A percentile compares a stretch with the other conserved stretches of the same genome.
Evolutionary conservation across 2,113 vertebrate genomes (phyloP).

Genomic region (Proterorhinus semilunaris): DNA sequence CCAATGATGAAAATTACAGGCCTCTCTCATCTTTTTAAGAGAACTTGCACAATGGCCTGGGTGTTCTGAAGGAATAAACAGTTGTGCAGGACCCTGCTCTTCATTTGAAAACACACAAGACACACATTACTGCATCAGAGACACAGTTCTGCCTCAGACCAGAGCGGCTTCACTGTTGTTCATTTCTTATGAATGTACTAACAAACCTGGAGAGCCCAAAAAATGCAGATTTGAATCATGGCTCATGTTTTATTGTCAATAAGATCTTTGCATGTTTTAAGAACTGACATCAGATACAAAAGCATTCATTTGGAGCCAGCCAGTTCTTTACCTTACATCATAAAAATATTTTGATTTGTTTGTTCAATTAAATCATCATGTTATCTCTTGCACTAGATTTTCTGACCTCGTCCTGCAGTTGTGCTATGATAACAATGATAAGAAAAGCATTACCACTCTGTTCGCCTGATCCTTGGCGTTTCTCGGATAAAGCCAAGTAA

Average conservation of each 20-base stretch:
- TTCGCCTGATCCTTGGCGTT: constrained; percentile 8
- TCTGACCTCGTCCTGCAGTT: constrained; percentile 82
- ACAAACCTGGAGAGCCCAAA: background rate
- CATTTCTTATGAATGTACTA: too few species aligned
- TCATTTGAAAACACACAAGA: constrained; percentile 36
- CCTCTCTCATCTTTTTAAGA: too few species aligned
- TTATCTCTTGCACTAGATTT: constrained; percentile 73
- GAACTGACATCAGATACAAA: constrained; percentile 30
- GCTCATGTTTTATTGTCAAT: constrained; percentile 56
- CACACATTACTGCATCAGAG: constrained; percentile 31
- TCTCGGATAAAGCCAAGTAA: constrained; percentile 29
- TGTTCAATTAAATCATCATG: constrained; percentile 55
- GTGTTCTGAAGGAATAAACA: constrained; percentile 34
- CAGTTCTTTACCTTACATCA: constrained; percentile 14
- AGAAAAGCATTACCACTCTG: constrained; percentile 4
- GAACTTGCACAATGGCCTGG: constrained; percentile 11
- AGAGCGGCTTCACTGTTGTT: background rate
- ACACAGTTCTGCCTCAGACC: background rate
- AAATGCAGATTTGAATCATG: constrained; percentile 18
- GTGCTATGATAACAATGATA: constrained; percentile 64
- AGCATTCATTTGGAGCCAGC: constrained; percentile 11
- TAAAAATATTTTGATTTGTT: constrained; percentile 4
- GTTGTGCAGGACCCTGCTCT: constrained; percentile 8
- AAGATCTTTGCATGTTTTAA: constrained; percentile 26
- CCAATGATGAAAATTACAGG: too few species aligned